Percentiles rank a stretch among this genome's conserved stretches.
These are phyloP conservation scores for Drosophila neutralis DNA, from an alignment of 2,888 invertebrate genomes.

Conservation along the genomic window DNA sequence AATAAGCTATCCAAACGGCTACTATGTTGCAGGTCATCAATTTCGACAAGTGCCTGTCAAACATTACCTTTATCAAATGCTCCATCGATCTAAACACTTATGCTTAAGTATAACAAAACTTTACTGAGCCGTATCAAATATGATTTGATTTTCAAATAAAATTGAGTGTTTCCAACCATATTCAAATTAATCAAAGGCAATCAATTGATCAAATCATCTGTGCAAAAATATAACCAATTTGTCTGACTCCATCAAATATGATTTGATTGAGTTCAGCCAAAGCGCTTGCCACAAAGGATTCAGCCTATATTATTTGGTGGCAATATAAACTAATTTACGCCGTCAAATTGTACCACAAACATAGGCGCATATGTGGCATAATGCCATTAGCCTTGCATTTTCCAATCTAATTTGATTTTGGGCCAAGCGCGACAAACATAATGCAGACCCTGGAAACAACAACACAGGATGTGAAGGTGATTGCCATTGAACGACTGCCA, in stretches of 20 bases:
- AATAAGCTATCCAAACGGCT: conserved; percentile 27
- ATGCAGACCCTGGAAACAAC: background rate
- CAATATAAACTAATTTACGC: conserved; percentile 17
- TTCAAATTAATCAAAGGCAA: background rate
- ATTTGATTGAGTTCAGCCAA: conserved; percentile 6
- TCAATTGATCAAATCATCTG: conserved; percentile 1
- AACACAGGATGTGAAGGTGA: background rate
- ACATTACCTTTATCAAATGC: conserved; percentile 21
- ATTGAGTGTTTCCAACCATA: background rate
- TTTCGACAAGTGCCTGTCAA: conserved; percentile 42
- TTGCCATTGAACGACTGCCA: background rate
- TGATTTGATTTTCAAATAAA: background rate
- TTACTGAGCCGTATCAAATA: background rate
- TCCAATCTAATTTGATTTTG: conserved; percentile 44
- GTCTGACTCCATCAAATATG: background rate
- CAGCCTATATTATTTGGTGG: background rate
- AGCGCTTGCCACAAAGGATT: background rate
- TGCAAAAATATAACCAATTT: background rate
- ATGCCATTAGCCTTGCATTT: conserved; percentile 9
- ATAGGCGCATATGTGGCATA: background rate
- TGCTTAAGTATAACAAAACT: background rate
- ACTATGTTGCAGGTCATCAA: conserved; percentile 31
- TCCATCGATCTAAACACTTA: conserved; percentile 25
- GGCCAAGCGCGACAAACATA: background rate
- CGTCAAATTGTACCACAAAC: conserved; percentile 4